phyloP scores from a whole-genome alignment of 2,113 vertebrate species.

The Athene noctua region DNA sequence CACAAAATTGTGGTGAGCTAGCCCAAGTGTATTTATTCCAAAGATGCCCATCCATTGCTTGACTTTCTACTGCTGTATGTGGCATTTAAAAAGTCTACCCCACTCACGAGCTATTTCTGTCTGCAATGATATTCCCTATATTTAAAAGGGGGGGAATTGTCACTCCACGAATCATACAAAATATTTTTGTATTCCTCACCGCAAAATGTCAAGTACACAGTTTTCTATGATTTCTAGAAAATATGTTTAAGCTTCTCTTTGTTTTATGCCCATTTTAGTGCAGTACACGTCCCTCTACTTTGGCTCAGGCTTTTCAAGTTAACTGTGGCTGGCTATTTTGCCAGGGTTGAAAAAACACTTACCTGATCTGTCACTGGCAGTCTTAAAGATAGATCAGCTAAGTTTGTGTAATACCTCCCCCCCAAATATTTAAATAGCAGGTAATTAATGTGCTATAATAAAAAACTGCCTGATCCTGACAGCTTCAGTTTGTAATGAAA shows the following conservation, averaged over 20 bases:
- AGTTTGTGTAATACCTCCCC: neutral
- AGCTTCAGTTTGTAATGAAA: neutral
- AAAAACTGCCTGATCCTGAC: neutral
- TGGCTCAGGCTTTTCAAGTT: neutral
- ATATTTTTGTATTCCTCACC: neutral
- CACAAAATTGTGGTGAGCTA: neutral
- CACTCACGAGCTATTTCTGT: neutral
- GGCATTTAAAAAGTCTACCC: neutral
- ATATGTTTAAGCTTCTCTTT: neutral
- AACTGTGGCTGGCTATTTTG: neutral
- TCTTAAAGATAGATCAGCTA: neutral
- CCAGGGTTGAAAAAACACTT: neutral
- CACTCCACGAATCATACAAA: neutral
- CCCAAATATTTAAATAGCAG: conserved; percentile 7
- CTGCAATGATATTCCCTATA: neutral
- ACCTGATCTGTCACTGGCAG: neutral
- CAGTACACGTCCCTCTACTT: neutral
- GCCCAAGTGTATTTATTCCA: neutral
- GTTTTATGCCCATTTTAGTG: neutral
- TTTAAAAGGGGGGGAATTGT: neutral
- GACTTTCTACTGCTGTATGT: neutral
- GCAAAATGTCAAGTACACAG: neutral
- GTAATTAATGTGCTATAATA: neutral
- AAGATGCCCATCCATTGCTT: neutral
- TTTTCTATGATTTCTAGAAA: neutral